Evolutionary conservation across 2,797 vertebrate genomes (phyloP), one percentile per base, ranked within the genome.

Genomic region (Sarcoramphus papa): DNA sequence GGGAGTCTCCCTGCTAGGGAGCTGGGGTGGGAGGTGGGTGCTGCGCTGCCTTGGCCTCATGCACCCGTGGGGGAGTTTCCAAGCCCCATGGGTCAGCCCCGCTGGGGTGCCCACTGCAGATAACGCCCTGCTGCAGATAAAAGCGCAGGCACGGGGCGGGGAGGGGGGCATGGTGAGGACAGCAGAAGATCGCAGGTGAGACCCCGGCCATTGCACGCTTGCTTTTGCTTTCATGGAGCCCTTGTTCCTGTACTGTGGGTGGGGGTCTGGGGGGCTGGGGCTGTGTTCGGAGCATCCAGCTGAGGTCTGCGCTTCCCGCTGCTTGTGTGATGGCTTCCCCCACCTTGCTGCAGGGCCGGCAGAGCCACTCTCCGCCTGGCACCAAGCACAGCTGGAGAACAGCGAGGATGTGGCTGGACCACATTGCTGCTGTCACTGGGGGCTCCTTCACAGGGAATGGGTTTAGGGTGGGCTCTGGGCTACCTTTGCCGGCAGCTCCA

Each of bases 361-460:
- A 68, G 35, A 68, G 60, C 35, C 28, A 3, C 18, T 40, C 16
- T 10, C 35, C 0, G 4, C 14, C 31, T 1, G 27, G 57, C 18
- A 8, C 24, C 14, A 7, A 35, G 63, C 16, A 4, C n/a, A 15
- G 70, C 37, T 45, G 47, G 41, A n/a, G 20, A 48, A 14, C 3
- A 5, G 82, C 3, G 0, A 11, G 62, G 63, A 18, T 28, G 50
- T 6, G 31, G 14, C 63, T 6, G 53, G 25, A 33, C 21, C 8
- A 12, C 9, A 1, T 1, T 12, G 64, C 47, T 53, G 67, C 56
- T 30, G 21, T 10, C 2, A 4, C 48, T 6, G 0, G 22, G 6
- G 43, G 14, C 8, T 73, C 10, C 43, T 45, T 37, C n/a, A 3
- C 9, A 2, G 48, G 23, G 10, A 31, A 22, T 14, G 63, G 48